phyloP scores from a whole-genome alignment of 1,140 invertebrate species.

The Lucilia sericata region DNA sequence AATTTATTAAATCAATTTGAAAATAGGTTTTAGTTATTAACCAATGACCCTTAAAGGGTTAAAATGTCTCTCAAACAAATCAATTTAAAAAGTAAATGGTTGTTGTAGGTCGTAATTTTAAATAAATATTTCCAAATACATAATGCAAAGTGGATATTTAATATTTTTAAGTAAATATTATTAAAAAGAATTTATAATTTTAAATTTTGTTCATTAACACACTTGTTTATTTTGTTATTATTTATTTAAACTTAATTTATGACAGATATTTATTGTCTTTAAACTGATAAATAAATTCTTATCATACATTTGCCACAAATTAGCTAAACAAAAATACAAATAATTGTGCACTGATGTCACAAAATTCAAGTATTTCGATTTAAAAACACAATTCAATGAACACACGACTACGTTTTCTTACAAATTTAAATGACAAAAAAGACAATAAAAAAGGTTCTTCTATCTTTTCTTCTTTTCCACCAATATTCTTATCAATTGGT shows the following conservation, averaged over 20 bases:
- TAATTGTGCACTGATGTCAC: background rate
- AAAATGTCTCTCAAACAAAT: too few relatives aligned
- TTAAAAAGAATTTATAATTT: background rate
- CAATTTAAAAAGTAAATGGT: too few relatives aligned
- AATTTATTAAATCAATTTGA: too few relatives aligned
- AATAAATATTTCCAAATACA: background rate
- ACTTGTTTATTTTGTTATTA: background rate
- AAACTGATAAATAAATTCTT: background rate
- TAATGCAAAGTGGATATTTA: background rate
- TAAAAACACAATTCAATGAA: background rate
- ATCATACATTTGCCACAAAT: background rate
- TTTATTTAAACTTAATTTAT: background rate
- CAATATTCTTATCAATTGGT: background rate
- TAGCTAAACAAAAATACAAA: background rate
- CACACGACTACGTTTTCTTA: background rate
- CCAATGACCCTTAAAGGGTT: too few relatives aligned
- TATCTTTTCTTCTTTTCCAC: too few relatives aligned
- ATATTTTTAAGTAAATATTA: background rate
- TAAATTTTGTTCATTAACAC: too few relatives aligned
- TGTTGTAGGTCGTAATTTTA: too few relatives aligned
- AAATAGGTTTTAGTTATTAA: too few relatives aligned
- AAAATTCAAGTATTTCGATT: background rate
- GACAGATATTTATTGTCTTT: background rate
- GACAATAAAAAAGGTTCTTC: too few relatives aligned
- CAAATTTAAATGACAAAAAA: background rate